Conservation (phyloP, 1,140 invertebrate species). For the Paraescarpia echinospica region DNA sequence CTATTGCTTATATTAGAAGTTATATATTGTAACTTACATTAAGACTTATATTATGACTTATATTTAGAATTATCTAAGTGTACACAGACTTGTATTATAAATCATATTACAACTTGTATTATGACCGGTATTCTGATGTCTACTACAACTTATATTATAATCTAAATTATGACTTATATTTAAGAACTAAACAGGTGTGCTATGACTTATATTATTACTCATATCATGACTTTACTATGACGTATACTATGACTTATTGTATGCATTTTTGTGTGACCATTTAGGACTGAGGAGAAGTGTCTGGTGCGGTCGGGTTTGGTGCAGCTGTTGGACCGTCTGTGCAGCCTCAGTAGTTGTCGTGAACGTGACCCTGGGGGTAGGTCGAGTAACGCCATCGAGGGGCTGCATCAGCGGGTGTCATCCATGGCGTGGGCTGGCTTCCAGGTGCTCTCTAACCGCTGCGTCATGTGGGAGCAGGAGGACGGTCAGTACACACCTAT, state of each 20-base stretch:
- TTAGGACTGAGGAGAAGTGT: conserved; percentile 56
- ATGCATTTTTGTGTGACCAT: background rate
- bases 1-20: conserved; percentile 7
- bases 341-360: conserved; percentile 49
- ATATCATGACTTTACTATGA: too few species aligned
- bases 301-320: conserved; percentile 56
- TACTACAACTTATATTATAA: background rate
- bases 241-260: background rate
- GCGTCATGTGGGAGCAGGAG: conserved; percentile 57
- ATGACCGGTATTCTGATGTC: too few species aligned
- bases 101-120: too few species aligned
- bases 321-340: conserved; percentile 55
- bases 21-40: background rate
- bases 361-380: conserved; percentile 19
- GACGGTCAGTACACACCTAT: conserved; percentile 41
- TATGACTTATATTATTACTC: too few species aligned
- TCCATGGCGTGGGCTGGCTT: conserved; percentile 58
- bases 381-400: conserved; percentile 43
- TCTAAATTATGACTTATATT: too few species aligned
- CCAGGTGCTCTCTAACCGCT: conserved; percentile 56
- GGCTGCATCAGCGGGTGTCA: conserved; percentile 50
- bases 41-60: too few species aligned
- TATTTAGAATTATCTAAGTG: too few species aligned
- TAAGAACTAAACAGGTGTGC: too few species aligned
- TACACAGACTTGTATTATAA: too few species aligned